Evolutionary conservation across 2,113 vertebrate genomes (phyloP).

Genomic region (Tyrannus savana): DNA sequence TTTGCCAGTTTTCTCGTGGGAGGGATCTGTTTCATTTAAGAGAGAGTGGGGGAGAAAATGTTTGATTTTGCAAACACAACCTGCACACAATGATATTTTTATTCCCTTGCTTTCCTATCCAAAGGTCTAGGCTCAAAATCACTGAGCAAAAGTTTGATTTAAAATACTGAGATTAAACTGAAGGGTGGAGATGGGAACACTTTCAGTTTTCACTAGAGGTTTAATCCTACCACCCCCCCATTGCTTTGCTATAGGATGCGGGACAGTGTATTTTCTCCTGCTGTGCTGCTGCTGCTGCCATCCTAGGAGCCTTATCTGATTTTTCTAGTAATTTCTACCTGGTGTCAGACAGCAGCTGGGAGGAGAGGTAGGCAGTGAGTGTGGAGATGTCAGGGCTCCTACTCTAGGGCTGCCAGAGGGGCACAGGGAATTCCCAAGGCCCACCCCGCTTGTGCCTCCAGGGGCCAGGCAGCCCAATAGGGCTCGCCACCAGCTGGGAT

Average conservation of each 20-base stretch:
- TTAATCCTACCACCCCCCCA: background rate
- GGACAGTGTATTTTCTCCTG: background rate
- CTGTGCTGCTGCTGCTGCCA: background rate
- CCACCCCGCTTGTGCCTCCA: rapidly evolving
- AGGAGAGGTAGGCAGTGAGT: background rate
- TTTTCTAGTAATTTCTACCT: background rate
- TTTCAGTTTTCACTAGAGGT: background rate
- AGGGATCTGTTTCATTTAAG: slow-evolving; percentile 28
- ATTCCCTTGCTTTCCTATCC: background rate
- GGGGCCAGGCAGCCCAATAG: background rate
- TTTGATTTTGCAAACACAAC: slow-evolving; percentile 28
- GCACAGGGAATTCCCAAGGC: background rate
- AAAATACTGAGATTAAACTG: background rate
- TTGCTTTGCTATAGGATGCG: background rate
- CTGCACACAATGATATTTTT: slow-evolving; percentile 7
- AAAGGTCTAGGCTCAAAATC: background rate
- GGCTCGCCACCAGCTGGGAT: background rate
- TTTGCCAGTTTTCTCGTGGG: slow-evolving; percentile 1
- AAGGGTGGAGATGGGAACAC: background rate
- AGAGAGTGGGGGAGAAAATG: slow-evolving; percentile 25
- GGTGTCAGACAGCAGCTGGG: background rate
- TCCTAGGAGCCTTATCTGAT: background rate
- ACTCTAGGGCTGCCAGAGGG: background rate
- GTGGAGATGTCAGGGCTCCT: background rate
- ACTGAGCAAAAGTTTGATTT: background rate